Conservation (phyloP, 1,140 invertebrate genomes). For the silkworm (Bombyx mori) region ASM3026992v2 NC_085111.1:7341001-7341500, state of each 20-base stretch:
- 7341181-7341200: slow-evolving; percentile 47
- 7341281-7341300: slow-evolving; percentile 57
- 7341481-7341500: too few species aligned
- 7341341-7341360: slow-evolving; percentile 47
- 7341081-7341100: slow-evolving; percentile 42
- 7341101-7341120: slow-evolving; percentile 45
- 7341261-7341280: slow-evolving; percentile 37
- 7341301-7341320: slow-evolving; percentile 61
- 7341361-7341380: slow-evolving; percentile 36
- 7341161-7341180: slow-evolving; percentile 61
- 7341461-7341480: too few species aligned
- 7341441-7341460: too few species aligned
- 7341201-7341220: slow-evolving; percentile 43
- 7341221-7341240: slow-evolving; percentile 16
- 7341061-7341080: slow-evolving; percentile 23
- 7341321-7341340: slow-evolving; percentile 64
- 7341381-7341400: too few species aligned
- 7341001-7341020: slow-evolving; percentile 33
- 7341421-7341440: too few species aligned
- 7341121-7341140: slow-evolving; percentile 41
- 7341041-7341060: slow-evolving; percentile 32
- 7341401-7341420: too few species aligned
- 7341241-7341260: slow-evolving; percentile 48
- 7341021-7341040: slow-evolving; percentile 18
- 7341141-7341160: slow-evolving; percentile 68